Percentiles rank a stretch among this genome's conserved stretches.
Evolutionary conservation across 2,888 invertebrate species (phyloP).

Genomic region (Parnassius mnemosyne): DNA sequence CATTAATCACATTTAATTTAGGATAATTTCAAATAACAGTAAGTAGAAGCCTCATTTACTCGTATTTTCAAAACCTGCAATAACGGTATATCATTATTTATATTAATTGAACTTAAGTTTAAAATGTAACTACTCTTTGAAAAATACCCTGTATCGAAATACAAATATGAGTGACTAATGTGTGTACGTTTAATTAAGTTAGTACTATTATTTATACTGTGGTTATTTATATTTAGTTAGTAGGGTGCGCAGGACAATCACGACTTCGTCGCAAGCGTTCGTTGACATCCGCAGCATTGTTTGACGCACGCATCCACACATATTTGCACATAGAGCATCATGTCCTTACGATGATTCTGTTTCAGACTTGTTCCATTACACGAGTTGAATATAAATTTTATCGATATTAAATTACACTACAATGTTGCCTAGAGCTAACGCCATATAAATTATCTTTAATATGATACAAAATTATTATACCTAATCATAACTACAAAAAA

Average conservation of each 20-base stretch:
- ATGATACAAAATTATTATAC: neutral
- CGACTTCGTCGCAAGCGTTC: slow-evolving; percentile 4
- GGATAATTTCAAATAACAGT: too few relatives aligned
- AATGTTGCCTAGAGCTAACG: neutral
- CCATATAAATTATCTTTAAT: too few relatives aligned
- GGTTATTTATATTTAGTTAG: neutral
- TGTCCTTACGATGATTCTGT: slow-evolving; percentile 8
- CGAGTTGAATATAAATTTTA: slow-evolving; percentile 11
- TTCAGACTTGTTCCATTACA: slow-evolving; percentile 13
- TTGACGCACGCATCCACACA: slow-evolving; percentile 31
- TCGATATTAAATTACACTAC: neutral
- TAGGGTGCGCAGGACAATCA: slow-evolving; percentile 2
- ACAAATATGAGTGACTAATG: neutral
- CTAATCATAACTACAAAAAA: neutral
- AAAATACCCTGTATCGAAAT: too few relatives aligned
- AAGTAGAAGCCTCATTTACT: too few relatives aligned
- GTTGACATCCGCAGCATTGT: slow-evolving; percentile 40
- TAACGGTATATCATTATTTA: too few relatives aligned
- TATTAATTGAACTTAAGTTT: too few relatives aligned
- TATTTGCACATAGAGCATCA: slow-evolving; percentile 16
- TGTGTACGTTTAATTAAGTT: neutral
- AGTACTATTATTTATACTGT: too few relatives aligned
- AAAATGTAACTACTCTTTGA: too few relatives aligned
- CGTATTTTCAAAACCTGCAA: too few relatives aligned
- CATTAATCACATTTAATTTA: too few relatives aligned